Evolutionary conservation across 1,140 invertebrate species (phyloP).

Genomic region (Sipha flava): DNA sequence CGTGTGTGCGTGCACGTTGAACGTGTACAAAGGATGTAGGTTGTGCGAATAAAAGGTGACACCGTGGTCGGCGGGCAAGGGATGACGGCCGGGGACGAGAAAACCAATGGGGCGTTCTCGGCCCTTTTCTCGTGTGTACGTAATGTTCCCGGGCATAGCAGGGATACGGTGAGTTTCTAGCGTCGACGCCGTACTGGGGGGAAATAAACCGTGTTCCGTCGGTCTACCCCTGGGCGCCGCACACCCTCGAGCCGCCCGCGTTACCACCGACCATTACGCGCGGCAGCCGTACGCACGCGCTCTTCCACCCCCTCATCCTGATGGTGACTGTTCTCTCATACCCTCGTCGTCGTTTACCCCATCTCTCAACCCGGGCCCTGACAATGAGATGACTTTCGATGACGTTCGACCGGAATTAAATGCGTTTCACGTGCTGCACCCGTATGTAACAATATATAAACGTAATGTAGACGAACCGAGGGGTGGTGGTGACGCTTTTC

Average conservation of each 20-base stretch:
- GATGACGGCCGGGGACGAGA: not conserved
- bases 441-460: not conserved
- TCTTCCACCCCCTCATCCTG: not conserved
- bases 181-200: too few species aligned
- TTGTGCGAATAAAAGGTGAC: not conserved
- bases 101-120: not conserved
- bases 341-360: not conserved
- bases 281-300: not conserved
- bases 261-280: not conserved
- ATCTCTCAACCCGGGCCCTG: not conserved
- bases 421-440: not conserved
- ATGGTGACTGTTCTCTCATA: not conserved
- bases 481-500: too few species aligned
- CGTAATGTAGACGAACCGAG: too few species aligned
- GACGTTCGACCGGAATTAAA: constrained; percentile 1
- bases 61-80: not conserved
- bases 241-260: too few species aligned
- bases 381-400: not conserved
- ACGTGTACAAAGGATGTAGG: too few species aligned
- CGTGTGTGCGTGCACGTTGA: not conserved
- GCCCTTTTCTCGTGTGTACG: too few species aligned
- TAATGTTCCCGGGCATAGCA: too few species aligned
- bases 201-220: too few species aligned
- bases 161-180: too few species aligned
- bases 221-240: too few species aligned